Base-by-base conservation (phyloP, 1,140 invertebrate genomes). In the Goniozus legneri region DNA sequence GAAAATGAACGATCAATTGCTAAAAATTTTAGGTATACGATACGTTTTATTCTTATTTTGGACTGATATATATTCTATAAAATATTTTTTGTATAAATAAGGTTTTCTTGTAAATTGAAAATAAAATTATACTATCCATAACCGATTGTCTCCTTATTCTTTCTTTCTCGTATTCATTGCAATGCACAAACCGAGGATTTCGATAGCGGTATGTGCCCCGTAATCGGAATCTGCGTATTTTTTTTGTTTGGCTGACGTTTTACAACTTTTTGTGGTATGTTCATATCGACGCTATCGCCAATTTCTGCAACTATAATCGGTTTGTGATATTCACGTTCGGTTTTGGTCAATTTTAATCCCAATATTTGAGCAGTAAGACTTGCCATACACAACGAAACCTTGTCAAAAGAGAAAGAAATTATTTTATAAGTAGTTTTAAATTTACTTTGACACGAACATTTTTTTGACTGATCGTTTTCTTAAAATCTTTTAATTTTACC, bases 301-400 rank as follows among this genome's bases (percentile, higher is more conserved):
- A 85, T 84, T 68, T 85, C 82, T 2, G 84, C 84, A 50, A 82
- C 82, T 1, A 87, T 79, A 19, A 87, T 82, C 15, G 79, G 75
- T 40, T 81, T 82, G 45, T 85, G 80, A 34, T 79, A 80, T 60
- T 87, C 85, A 54, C 84, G 76, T 53, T 88, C 84, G 19, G 79
- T 78, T 56, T 78, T 81, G 14, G 80, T 83, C 41, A 88, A 65
- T 58, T 77, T 74, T 12, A 87, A 76, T 13, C 83, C 84, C 7
- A 87, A 64, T 14, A 83, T 72, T 63, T 87, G 83, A 8, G 85
- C 84, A 22, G 82, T 82, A 27, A 86, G 69, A 59, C 78, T 81
- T 62, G 84, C 81, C 64, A 87, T 82, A 47, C 78, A 79, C n/a
- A 80, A 54, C 8, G 69, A 75, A 14, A 85, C 78, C 79, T 83